Conservation (phyloP, 2,797 vertebrate species). For the Rhynchonycteris naso region DNA sequence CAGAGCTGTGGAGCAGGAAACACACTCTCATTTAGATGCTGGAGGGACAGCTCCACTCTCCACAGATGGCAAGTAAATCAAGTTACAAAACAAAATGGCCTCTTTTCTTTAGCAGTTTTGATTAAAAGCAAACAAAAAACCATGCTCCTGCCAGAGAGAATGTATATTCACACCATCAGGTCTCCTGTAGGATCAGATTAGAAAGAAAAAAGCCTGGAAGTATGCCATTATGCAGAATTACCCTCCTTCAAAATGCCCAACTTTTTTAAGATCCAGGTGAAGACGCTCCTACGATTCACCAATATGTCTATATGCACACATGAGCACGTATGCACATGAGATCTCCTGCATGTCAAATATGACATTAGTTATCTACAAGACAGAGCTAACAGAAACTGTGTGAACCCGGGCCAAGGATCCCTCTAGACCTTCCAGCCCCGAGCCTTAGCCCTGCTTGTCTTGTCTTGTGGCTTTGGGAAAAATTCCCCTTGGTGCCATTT, state of each 20-base stretch:
- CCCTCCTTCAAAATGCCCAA: not conserved
- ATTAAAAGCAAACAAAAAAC: not conserved
- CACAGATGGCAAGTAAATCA: constrained; percentile 51
- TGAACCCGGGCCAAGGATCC: not conserved
- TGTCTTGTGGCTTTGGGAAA: not conserved
- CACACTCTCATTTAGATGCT: constrained; percentile 62
- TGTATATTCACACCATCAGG: constrained; percentile 15
- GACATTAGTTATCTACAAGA: not conserved
- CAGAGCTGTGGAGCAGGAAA: constrained; percentile 90
- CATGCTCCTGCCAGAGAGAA: constrained; percentile 15
- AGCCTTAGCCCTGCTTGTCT: not conserved
- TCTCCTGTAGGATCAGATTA: not conserved
- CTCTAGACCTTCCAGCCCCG: not conserved
- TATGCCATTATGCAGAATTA: not conserved
- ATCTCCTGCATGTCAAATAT: not conserved
- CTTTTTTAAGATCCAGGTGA: constrained; percentile 6
- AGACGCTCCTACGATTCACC: not conserved
- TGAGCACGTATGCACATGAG: fast-evolving
- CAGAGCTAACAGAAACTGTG: not conserved
- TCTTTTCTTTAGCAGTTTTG: constrained; percentile 38
- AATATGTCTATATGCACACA: fast-evolving
- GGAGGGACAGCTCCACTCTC: constrained; percentile 38
- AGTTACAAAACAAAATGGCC: constrained; percentile 60
- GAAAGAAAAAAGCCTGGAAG: constrained; percentile 11
- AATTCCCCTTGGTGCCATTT: not conserved